These are phyloP conservation scores for Leptopilina clavipes DNA, from an alignment of 1,140 invertebrate species.

Conservation along the genomic window DNA sequence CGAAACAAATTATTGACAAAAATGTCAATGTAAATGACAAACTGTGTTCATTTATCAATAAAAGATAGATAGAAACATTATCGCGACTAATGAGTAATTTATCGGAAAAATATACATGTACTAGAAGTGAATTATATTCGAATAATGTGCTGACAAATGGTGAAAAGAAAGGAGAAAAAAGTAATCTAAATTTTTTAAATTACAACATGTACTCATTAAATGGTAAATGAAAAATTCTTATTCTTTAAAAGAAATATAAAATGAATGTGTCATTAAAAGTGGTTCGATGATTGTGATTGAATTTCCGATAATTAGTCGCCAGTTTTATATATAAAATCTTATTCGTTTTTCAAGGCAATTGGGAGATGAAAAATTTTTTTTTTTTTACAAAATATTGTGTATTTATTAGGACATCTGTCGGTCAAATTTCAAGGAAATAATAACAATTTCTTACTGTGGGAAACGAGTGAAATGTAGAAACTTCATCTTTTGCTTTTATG, in stretches of 20 bases:
- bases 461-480: neutral
- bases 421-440: neutral
- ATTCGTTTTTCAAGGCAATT: neutral
- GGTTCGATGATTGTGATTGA: neutral
- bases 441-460: neutral
- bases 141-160: too few relatives aligned
- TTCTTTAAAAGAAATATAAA: neutral
- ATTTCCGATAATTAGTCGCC: constrained; percentile 4
- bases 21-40: too few relatives aligned
- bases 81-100: too few relatives aligned
- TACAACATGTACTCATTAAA: too few relatives aligned
- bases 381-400: neutral
- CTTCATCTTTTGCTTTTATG: constrained; percentile 14
- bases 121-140: too few relatives aligned
- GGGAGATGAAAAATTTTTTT: neutral
- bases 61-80: too few relatives aligned
- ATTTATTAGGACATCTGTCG: neutral
- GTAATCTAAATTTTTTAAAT: too few relatives aligned
- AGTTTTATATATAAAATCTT: neutral
- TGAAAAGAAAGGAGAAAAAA: too few relatives aligned
- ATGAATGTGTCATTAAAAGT: neutral
- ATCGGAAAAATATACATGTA: too few relatives aligned
- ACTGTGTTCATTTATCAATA: too few relatives aligned
- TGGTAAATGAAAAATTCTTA: too few relatives aligned
- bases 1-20: too few relatives aligned